Percentiles rank a stretch among this genome's conserved stretches.
phyloP scores from a whole-genome alignment of 2,888 invertebrate species.

The Lumbricus terrestris region DNA sequence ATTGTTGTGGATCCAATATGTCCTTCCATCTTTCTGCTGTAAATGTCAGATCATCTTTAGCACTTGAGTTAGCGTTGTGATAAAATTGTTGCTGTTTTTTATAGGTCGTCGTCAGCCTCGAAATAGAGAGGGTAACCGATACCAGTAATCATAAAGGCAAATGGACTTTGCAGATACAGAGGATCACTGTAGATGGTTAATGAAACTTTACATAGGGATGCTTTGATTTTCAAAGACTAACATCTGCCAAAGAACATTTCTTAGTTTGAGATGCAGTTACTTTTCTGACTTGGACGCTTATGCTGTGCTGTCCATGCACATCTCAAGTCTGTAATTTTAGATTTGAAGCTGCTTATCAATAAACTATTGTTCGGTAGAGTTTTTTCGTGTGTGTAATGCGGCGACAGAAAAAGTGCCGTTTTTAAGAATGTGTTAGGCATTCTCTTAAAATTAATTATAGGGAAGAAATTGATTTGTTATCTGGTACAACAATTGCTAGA shows the following conservation, averaged over 20 bases:
- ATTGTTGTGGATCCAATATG: not conserved
- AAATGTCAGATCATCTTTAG: not conserved
- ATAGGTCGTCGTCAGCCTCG: not conserved
- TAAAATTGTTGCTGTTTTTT: not conserved
- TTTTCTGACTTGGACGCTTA: not conserved
- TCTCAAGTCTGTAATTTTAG: not conserved
- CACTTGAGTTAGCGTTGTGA: not conserved
- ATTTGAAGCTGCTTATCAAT: not conserved
- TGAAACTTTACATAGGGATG: not conserved
- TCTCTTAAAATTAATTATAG: not conserved
- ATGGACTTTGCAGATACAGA: not conserved
- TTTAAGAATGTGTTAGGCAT: not conserved
- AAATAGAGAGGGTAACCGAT: conserved; percentile 4
- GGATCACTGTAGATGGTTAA: not conserved
- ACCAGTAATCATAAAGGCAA: not conserved
- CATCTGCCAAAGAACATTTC: not conserved
- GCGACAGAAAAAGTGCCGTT: not conserved
- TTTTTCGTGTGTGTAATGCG: not conserved
- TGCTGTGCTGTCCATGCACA: not conserved
- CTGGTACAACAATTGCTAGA: not conserved
- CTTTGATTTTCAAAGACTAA: not conserved
- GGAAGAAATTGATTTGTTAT: not conserved
- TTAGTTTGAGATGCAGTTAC: not conserved
- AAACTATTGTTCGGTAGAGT: not conserved
- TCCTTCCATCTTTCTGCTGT: not conserved